Evolutionary conservation across 2,888 invertebrate species (phyloP).

Genomic region (Rotaria socialis): DNA sequence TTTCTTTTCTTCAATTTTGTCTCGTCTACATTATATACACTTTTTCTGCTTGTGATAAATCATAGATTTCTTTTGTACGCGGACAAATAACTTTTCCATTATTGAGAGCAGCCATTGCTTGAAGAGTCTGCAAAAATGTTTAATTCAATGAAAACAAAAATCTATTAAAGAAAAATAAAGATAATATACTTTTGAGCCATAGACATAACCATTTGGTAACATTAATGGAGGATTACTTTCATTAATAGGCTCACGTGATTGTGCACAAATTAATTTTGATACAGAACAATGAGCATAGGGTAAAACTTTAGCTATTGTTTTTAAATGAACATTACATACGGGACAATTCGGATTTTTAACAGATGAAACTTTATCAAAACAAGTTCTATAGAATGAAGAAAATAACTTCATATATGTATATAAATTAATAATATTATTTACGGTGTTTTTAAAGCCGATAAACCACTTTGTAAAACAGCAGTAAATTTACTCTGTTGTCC

Average conservation of each 20-base stretch:
- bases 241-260: conserved; percentile 70
- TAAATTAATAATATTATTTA: neutral
- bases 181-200: conserved; percentile 58
- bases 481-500: conserved; percentile 37
- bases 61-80: conserved; percentile 83
- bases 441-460: conserved; percentile 43
- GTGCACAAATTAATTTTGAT: conserved; percentile 42
- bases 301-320: conserved; percentile 39
- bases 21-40: conserved; percentile 83
- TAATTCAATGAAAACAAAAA: neutral
- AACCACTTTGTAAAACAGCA: conserved; percentile 43
- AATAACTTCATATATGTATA: neutral
- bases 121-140: conserved; percentile 68
- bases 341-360: conserved; percentile 45
- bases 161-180: conserved; percentile 50
- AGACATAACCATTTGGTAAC: conserved; percentile 95
- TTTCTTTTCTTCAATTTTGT: neutral
- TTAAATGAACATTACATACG: conserved; percentile 39
- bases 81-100: conserved; percentile 88
- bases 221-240: conserved; percentile 97
- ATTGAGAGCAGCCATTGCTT: conserved; percentile 81
- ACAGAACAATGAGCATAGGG: conserved; percentile 44
- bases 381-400: neutral
- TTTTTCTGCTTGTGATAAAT: conserved; percentile 85
- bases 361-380: conserved; percentile 43